Evolutionary conservation across 2,113 vertebrate genomes (phyloP).

Genomic region (Phalacrocorax brasilianus): DNA sequence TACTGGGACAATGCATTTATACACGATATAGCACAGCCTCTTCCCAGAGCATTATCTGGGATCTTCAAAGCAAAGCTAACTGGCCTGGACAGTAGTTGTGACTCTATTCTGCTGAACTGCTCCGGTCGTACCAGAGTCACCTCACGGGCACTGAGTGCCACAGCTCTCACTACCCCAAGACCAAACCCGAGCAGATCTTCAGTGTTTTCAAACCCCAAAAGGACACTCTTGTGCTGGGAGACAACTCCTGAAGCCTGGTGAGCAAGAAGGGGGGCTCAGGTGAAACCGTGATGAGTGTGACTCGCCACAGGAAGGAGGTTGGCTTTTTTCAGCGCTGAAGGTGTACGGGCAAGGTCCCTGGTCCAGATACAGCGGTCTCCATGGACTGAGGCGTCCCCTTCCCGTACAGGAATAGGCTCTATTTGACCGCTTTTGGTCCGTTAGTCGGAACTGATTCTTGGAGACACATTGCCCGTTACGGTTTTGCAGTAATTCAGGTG

Average conservation of each 20-base stretch:
- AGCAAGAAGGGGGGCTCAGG: not conserved
- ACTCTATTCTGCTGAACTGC: not conserved
- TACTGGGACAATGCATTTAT: not conserved
- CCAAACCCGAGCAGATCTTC: not conserved
- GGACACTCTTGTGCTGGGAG: not conserved
- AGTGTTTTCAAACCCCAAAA: not conserved
- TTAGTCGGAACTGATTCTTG: not conserved
- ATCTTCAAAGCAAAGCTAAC: not conserved
- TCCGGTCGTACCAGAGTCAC: not conserved
- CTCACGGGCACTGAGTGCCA: not conserved
- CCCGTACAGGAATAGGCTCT: rapidly evolving
- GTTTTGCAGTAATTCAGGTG: not conserved
- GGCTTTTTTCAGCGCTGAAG: not conserved
- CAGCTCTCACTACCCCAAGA: not conserved
- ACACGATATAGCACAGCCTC: not conserved
- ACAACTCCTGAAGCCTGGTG: not conserved
- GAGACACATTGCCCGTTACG: not conserved
- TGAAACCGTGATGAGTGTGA: not conserved
- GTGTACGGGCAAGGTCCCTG: not conserved
- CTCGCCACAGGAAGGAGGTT: not conserved
- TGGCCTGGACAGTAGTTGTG: not conserved
- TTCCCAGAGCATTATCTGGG: not conserved
- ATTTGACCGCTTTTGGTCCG: not conserved
- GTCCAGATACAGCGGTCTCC: rapidly evolving
- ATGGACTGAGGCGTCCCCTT: not conserved